Conservation (phyloP, 2,888 invertebrate genomes). For the Harpalus rufipes region DNA sequence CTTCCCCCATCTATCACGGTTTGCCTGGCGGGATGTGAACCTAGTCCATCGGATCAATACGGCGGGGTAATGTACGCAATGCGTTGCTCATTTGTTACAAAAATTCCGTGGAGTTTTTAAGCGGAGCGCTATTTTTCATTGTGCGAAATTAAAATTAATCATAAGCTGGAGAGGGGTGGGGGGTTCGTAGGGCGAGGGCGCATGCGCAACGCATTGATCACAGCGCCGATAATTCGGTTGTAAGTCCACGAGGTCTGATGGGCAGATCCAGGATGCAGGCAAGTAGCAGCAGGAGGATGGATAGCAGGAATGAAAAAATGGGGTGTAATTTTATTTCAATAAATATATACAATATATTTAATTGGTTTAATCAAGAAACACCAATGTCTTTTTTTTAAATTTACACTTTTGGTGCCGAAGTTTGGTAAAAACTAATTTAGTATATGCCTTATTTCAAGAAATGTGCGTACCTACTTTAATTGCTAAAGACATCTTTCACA, state of each 20-base stretch:
- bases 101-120: slow-evolving; percentile 56
- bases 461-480: no score
- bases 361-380: no score
- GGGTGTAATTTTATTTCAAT: no score
- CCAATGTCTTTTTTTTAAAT: no score
- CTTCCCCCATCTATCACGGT: background rate
- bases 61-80: slow-evolving; percentile 59
- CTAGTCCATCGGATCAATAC: slow-evolving; percentile 54
- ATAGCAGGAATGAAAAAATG: background rate
- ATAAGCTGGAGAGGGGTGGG: slow-evolving; percentile 38
- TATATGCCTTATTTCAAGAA: no score
- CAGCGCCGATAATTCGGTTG: slow-evolving; percentile 59
- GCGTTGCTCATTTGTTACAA: slow-evolving; percentile 62
- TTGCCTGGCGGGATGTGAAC: slow-evolving; percentile 9
- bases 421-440: no score
- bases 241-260: slow-evolving; percentile 44
- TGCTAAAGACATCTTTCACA: no score
- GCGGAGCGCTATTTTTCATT: slow-evolving; percentile 61
- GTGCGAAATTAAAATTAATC: slow-evolving; percentile 65
- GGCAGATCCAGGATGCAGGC: background rate
- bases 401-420: no score
- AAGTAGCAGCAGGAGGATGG: background rate
- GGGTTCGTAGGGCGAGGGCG: slow-evolving; percentile 2
- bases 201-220: slow-evolving; percentile 62
- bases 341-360: no score